Conservation (phyloP, 1,140 invertebrate genomes). For the Drosophila virilis region DNA sequence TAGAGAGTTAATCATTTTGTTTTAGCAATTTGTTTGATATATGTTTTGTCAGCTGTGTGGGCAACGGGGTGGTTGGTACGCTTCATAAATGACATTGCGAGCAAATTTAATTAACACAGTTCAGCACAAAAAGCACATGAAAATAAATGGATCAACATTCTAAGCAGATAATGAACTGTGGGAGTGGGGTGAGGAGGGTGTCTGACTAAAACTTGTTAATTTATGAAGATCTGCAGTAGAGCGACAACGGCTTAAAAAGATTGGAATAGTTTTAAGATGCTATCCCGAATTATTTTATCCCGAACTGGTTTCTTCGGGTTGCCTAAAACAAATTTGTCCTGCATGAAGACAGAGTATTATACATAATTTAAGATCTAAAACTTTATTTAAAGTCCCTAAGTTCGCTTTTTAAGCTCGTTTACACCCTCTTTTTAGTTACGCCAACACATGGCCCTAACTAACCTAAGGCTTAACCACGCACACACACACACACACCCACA, state of each 20-base stretch:
- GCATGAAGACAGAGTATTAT: too few species aligned
- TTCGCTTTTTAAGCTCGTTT: neutral
- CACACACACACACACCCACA: constrained; percentile 11
- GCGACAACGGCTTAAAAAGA: neutral
- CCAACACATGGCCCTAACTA: constrained; percentile 19
- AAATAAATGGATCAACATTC: constrained; percentile 24
- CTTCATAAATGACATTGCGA: constrained; percentile 50
- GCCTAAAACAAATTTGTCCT: too few species aligned
- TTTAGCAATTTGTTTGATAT: constrained; percentile 74
- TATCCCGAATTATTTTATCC: too few species aligned
- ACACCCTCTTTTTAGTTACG: constrained; percentile 22
- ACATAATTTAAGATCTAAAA: neutral
- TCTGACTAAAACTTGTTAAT: neutral
- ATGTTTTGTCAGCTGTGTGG: constrained; percentile 31
- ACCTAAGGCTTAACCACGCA: constrained; percentile 20
- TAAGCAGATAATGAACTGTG: neutral
- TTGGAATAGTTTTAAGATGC: neutral
- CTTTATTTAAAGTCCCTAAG: neutral
- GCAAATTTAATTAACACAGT: constrained; percentile 42
- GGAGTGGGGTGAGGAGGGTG: neutral
- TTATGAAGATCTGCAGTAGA: neutral
- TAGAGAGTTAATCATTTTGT: constrained; percentile 74
- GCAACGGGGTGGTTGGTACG: neutral
- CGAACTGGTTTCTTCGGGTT: too few species aligned
- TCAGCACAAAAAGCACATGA: neutral